Conservation (phyloP, 2,888 invertebrate species). For the Macroteleia sp. region DNA sequence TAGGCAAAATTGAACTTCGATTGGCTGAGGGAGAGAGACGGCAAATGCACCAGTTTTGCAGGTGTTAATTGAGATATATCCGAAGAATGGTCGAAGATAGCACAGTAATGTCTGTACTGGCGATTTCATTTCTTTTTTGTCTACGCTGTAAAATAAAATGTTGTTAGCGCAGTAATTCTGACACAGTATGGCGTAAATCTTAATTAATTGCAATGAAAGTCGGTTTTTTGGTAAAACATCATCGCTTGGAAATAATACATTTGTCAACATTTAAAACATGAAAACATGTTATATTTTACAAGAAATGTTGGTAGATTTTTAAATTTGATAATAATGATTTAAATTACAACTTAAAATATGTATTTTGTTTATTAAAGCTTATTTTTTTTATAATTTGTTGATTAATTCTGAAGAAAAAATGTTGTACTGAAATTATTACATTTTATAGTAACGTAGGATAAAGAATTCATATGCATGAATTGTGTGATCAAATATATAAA, state of each 20-base stretch:
- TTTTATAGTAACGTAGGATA: too few relatives aligned
- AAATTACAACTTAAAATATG: too few relatives aligned
- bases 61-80: slow-evolving; percentile 31
- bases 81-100: slow-evolving; percentile 11
- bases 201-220: slow-evolving; percentile 2
- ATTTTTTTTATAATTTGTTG: too few relatives aligned
- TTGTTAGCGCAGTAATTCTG: slow-evolving; percentile 12
- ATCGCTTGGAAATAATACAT: neutral
- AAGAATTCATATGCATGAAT: too few relatives aligned
- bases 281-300: too few relatives aligned
- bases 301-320: too few relatives aligned
- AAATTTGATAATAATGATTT: too few relatives aligned
- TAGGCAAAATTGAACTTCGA: slow-evolving; percentile 29
- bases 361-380: too few relatives aligned
- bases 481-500: too few relatives aligned
- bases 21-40: slow-evolving; percentile 10
- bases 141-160: neutral
- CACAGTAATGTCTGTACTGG: neutral
- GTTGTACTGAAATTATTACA: too few relatives aligned
- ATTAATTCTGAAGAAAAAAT: too few relatives aligned
- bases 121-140: neutral
- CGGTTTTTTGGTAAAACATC: neutral
- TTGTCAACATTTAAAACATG: neutral
- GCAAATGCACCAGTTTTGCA: slow-evolving; percentile 4
- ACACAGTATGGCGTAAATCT: neutral